Evolutionary conservation across 2,888 invertebrate genomes (phyloP).

Genomic region (Perizoma flavofasciatum): DNA sequence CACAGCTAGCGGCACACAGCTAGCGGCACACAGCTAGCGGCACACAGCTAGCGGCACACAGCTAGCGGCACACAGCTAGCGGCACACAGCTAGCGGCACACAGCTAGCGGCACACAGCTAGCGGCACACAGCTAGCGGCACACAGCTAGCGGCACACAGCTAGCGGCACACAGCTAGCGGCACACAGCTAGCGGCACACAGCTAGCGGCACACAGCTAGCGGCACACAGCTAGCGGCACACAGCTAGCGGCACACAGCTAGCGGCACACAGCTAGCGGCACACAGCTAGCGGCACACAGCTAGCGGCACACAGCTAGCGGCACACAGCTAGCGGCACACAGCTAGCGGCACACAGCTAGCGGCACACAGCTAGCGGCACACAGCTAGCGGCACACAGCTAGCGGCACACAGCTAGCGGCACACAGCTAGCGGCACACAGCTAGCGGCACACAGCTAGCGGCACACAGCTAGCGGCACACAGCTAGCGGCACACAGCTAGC

Average conservation of each 20-base stretch:
- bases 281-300: too few species aligned
- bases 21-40: slow-evolving; percentile 1
- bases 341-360: not conserved
- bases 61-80: slow-evolving; percentile 2
- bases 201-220: too few species aligned
- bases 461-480: not conserved
- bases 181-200: not conserved
- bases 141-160: not conserved
- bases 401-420: slow-evolving; percentile 1
- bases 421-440: not conserved
- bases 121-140: too few species aligned
- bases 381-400: not conserved
- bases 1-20: not conserved
- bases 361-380: too few species aligned
- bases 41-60: not conserved
- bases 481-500: slow-evolving; percentile 2
- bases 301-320: not conserved
- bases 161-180: too few species aligned
- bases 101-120: slow-evolving; percentile 1
- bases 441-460: slow-evolving; percentile 1
- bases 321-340: too few species aligned
- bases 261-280: not conserved
- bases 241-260: too few species aligned
- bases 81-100: not conserved
- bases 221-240: not conserved